Evolutionary conservation across 2,888 invertebrate genomes (phyloP).

Genomic region (Steinernema carpocapsae): DNA sequence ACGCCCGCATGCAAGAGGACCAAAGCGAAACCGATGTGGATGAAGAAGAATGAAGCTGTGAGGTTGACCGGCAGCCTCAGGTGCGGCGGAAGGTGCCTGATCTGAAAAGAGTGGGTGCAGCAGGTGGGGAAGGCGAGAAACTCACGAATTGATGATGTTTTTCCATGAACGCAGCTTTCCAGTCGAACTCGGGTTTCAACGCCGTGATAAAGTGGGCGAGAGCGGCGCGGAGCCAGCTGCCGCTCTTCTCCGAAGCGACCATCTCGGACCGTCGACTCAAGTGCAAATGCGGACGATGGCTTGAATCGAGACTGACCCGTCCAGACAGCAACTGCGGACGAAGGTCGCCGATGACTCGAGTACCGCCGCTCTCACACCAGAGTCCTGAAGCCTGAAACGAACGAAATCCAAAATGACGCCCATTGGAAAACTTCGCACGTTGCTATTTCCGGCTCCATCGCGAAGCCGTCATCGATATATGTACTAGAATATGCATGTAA

Average conservation of each 20-base stretch:
- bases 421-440: no score
- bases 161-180: background rate
- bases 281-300: background rate
- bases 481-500: no score
- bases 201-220: background rate
- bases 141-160: background rate
- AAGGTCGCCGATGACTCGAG: no score
- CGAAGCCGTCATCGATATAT: no score
- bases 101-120: background rate
- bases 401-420: no score
- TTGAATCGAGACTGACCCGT: no score
- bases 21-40: background rate
- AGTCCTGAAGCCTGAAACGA: no score
- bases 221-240: background rate
- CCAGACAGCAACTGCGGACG: no score
- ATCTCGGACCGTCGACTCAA: background rate
- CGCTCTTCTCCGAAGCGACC: constrained; percentile 15
- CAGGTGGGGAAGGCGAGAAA: background rate
- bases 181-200: background rate
- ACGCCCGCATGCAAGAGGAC: background rate
- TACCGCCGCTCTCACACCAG: no score
- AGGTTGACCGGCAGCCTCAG: constrained; percentile 3
- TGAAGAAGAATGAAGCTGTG: background rate
- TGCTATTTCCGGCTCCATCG: no score
- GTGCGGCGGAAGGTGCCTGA: background rate